Base-by-base conservation (phyloP, 2,797 vertebrate species). In the Toxotes lorentzi region DNA sequence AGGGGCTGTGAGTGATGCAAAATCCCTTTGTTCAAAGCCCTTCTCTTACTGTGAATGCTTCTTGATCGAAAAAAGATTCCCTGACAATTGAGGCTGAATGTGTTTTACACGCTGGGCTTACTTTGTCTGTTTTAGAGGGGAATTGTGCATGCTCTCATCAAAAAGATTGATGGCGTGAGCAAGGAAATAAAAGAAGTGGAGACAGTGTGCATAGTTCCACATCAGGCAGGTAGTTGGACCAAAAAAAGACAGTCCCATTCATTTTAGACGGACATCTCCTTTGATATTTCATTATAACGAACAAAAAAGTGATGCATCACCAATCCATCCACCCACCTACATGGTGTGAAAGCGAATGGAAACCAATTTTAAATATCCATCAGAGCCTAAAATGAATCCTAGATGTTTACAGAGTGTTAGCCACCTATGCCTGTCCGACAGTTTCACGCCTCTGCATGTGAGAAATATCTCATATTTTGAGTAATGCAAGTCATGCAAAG, bases 61-160 rank as follows among this genome's bases (percentile, higher is more conserved):
- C 87, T 88, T 80, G 86, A 92, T 92, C 62, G 70, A 87, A 90
- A 94, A 94, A 90, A 90, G 83, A 93, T 89, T 93, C 84, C 76
- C 75, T 85, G 85, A 94, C 91, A 90, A 94, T 91, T 86, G 83
- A 87, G 73, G 83, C 89, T 79, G 85, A 89, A 90, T 91, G 82
- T 88, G 84, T 91, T 94, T 94, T 93, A 92, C 91, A 93, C 83
- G 84, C 88, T 83, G 90, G 87, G 91, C 90, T 92, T 90, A 88
- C 91, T 93, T 94, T 90, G 76, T 88, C 86, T 91, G 82, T 89
- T 92, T 91, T 88, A 68, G 70, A 88, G 85, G 70, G 77, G 82
- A 81, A 89, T 85, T 88, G 88, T 84, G 86, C 81, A 81, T 82
- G 79, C 80, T 84, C 87, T 88, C 83, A 79, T 92, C 85, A 84